Percentiles rank a stretch among this genome's conserved stretches.
These are phyloP conservation scores for Tenualosa thibaudeaui DNA, from an alignment of 2,797 vertebrate species.

Conservation along the genomic window DNA sequence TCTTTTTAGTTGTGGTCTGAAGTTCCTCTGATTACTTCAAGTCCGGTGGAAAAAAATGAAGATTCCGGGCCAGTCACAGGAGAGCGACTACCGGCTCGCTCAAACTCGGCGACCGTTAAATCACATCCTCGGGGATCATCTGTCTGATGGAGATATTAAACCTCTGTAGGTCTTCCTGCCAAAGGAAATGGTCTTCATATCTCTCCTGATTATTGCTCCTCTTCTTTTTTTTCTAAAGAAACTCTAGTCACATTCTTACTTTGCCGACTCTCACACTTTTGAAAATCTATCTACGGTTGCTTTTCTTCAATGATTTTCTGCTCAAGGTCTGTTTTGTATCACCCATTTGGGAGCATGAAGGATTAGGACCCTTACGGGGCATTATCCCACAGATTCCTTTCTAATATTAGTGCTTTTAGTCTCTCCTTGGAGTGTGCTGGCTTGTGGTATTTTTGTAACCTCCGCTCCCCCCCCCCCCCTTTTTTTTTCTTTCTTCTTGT, in stretches of 20 bases:
- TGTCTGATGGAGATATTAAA: constrained; percentile 42
- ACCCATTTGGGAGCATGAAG: constrained; percentile 8
- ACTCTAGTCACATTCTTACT: background rate
- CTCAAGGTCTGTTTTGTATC: background rate
- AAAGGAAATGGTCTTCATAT: constrained; percentile 37
- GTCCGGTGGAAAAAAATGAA: background rate
- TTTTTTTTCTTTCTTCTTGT: background rate
- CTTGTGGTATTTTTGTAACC: constrained; percentile 1
- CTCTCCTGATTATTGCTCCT: background rate
- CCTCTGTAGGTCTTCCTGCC: constrained; percentile 24
- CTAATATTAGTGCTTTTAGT: constrained; percentile 24
- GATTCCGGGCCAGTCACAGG: background rate
- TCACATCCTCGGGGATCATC: constrained; percentile 31
- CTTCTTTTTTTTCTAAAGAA: background rate
- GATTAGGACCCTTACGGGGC: background rate
- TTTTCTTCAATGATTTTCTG: background rate
- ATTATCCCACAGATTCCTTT: constrained; percentile 27
- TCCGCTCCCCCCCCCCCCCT: background rate
- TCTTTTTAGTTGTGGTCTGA: background rate
- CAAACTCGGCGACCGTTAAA: background rate
- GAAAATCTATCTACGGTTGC: background rate
- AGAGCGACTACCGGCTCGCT: background rate
- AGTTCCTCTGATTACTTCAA: background rate
- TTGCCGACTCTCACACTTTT: background rate
- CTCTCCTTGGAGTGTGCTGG: constrained; percentile 1